Conservation (phyloP, 1,140 invertebrate species). For the Triops cancriformis region DNA sequence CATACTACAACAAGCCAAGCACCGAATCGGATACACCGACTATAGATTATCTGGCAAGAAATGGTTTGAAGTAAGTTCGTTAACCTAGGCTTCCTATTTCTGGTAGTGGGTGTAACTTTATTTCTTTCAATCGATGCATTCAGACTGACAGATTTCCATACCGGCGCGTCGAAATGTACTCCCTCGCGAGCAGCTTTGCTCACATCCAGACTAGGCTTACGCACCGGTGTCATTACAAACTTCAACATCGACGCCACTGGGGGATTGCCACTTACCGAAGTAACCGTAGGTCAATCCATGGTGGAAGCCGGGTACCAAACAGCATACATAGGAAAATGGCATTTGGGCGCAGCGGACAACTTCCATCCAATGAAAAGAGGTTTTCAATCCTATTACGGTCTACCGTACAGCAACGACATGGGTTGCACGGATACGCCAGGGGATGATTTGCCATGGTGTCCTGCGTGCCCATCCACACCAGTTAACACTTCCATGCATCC, state of each 20-base stretch:
- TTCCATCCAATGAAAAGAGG: conserved; percentile 30
- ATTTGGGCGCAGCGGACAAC: conserved; percentile 26
- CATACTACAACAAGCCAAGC: conserved; percentile 25
- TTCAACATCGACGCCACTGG: conserved; percentile 28
- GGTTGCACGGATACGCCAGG: conserved; percentile 30
- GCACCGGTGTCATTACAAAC: conserved; percentile 31
- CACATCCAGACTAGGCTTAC: conserved; percentile 28
- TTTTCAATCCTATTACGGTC: conserved; percentile 30
- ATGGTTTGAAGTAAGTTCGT: conserved; percentile 29
- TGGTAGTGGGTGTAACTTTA: background rate
- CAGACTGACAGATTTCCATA: conserved; percentile 32
- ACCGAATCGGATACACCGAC: conserved; percentile 28
- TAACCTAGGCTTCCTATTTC: background rate
- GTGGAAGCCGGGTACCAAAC: conserved; percentile 29
- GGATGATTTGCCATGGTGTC: conserved; percentile 27
- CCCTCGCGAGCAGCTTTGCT: conserved; percentile 31
- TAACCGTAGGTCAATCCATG: conserved; percentile 29
- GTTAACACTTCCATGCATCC: background rate
- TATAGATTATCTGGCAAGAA: conserved; percentile 30
- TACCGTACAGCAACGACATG: conserved; percentile 33
- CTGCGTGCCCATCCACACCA: conserved; percentile 17
- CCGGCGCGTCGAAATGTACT: conserved; percentile 30
- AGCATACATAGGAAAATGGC: conserved; percentile 32
- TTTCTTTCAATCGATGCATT: background rate
- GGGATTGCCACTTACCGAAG: conserved; percentile 30